These are phyloP conservation scores for Linurgus olivaceus DNA, from an alignment of 2,797 vertebrate genomes.

Conservation along the genomic window DNA sequence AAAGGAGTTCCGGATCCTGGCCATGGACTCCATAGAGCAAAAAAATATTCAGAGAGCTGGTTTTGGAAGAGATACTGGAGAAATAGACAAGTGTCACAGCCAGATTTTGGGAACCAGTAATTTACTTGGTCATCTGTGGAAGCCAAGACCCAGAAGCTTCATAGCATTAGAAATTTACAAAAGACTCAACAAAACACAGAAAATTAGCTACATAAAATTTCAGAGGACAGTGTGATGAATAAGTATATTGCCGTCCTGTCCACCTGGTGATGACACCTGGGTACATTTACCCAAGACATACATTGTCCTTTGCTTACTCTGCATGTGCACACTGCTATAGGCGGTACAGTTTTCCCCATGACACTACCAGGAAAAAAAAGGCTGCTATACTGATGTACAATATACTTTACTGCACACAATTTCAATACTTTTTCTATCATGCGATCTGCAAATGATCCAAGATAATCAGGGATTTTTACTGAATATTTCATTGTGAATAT, in stretches of 20 bases:
- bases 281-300: neutral
- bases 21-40: neutral
- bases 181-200: neutral
- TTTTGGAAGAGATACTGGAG: neutral
- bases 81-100: neutral
- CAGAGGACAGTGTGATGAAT: neutral
- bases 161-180: neutral
- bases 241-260: neutral
- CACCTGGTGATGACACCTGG: neutral
- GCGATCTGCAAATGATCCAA: neutral
- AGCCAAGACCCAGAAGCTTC: neutral
- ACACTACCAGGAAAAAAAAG: neutral
- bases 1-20: neutral
- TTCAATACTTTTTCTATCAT: neutral
- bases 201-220: neutral
- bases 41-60: neutral
- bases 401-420: neutral
- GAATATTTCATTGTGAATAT: neutral
- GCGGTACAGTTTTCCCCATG: neutral
- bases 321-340: neutral
- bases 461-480: neutral
- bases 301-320: neutral
- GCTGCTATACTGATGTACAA: neutral
- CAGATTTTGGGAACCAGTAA: slow-evolving; percentile 12
- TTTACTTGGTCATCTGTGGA: neutral